Percentiles rank a stretch among this genome's conserved stretches.
Evolutionary conservation across 1,140 invertebrate species (phyloP).

Genomic region (Dermatophagoides farinae): DNA sequence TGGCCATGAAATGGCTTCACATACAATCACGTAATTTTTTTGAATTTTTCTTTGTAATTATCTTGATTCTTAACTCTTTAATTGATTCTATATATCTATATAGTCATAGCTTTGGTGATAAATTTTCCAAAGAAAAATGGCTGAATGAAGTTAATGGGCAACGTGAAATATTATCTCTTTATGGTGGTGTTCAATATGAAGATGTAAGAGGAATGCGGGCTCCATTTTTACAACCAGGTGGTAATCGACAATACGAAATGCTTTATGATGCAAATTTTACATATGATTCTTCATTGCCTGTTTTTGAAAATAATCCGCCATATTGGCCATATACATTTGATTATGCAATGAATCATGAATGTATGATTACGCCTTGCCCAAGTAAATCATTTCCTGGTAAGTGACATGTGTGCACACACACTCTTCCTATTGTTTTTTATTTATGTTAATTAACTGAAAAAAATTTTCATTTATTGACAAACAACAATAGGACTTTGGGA

Average conservation of each 20-base stretch:
- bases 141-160: slow-evolving; percentile 23
- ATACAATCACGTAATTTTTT: slow-evolving; percentile 77
- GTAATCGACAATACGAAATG: slow-evolving; percentile 25
- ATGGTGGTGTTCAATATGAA: slow-evolving; percentile 22
- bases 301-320: slow-evolving; percentile 49
- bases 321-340: slow-evolving; percentile 70
- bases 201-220: slow-evolving; percentile 25
- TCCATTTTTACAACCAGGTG: slow-evolving; percentile 26
- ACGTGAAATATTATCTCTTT: slow-evolving; percentile 22
- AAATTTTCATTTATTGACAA: background rate
- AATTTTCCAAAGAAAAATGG: slow-evolving; percentile 24
- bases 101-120: slow-evolving; percentile 23
- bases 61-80: background rate
- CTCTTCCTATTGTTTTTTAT: background rate
- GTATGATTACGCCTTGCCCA: slow-evolving; percentile 55
- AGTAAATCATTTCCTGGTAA: slow-evolving; percentile 50
- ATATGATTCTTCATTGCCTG: slow-evolving; percentile 27
- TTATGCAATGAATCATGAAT: slow-evolving; percentile 38
- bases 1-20: slow-evolving; percentile 88
- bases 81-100: slow-evolving; percentile 1
- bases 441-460: background rate
- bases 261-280: slow-evolving; percentile 24
- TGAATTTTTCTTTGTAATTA: background rate
- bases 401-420: background rate
- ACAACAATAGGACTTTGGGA: slow-evolving; percentile 7